Conservation (phyloP, 2,113 vertebrate genomes). For the Vulpes vulpes region DNA sequence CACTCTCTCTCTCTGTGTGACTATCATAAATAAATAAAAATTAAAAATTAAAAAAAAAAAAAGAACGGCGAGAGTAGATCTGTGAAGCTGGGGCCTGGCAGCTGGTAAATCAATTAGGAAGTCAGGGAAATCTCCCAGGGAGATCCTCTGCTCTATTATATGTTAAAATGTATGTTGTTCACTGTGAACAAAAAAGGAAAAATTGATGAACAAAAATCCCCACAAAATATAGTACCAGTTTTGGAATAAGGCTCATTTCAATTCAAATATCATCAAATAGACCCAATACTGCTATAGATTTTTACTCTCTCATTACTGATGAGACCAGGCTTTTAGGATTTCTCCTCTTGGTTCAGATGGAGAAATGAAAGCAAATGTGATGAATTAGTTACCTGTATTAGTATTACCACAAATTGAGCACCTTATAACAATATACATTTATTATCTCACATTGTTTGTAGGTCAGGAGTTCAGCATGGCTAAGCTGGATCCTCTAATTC, state of each 20-base stretch:
- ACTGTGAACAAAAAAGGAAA: not conserved
- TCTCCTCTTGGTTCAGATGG: not conserved
- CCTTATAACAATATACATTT: not conserved
- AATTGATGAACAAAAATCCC: conserved; percentile 2
- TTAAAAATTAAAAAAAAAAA: no score
- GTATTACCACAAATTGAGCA: not conserved
- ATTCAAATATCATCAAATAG: conserved; percentile 12
- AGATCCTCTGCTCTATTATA: conserved; percentile 32
- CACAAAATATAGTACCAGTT: not conserved
- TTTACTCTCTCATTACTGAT: not conserved
- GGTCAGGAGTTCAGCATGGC: not conserved
- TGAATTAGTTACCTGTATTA: not conserved
- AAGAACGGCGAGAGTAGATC: not conserved
- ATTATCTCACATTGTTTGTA: not conserved
- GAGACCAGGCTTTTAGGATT: not conserved
- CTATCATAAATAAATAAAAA: no score
- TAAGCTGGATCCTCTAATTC: not conserved
- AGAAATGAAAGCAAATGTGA: not conserved
- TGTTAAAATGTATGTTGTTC: conserved; percentile 21
- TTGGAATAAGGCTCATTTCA: not conserved
- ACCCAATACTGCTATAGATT: not conserved
- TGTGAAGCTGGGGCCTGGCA: not conserved
- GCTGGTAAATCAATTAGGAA: conserved; percentile 50
- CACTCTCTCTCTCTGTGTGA: no score
- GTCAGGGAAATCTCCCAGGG: not conserved